Conservation (phyloP, 37 sponge, comb jelly and placozoan species). For the Oscarella lobularis region DNA sequence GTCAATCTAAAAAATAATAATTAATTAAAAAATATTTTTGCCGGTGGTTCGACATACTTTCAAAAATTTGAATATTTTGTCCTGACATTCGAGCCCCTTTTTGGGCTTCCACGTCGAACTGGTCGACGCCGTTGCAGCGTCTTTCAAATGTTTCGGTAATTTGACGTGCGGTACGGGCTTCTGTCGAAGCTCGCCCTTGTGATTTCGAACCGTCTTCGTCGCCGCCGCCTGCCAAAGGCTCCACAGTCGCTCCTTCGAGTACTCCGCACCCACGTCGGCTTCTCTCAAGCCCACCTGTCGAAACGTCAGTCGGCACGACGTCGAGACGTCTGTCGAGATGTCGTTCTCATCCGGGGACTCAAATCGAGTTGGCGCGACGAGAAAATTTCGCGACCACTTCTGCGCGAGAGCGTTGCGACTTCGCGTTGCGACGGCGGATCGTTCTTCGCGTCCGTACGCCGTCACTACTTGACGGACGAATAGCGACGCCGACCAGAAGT, state of each 20-base stretch:
- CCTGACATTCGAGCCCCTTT: neutral
- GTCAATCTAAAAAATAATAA: constrained; percentile 25
- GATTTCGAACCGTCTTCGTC: constrained; percentile 35
- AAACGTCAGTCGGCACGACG: neutral
- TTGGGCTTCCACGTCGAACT: neutral
- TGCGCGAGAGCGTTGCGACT: neutral
- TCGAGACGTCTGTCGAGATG: neutral
- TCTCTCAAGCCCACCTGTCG: constrained; percentile 53
- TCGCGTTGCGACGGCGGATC: neutral
- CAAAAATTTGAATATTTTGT: neutral
- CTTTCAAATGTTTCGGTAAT: constrained; percentile 33
- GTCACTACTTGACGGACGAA: constrained; percentile 48
- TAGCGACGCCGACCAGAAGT: constrained; percentile 71
- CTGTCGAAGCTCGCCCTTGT: constrained; percentile 32
- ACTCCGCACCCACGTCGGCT: constrained; percentile 21
- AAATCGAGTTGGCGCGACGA: neutral
- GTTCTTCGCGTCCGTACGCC: constrained; percentile 40
- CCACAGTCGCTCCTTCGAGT: constrained; percentile 44
- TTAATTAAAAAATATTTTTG: neutral
- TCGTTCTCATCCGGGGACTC: neutral
- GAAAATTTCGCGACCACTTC: neutral
- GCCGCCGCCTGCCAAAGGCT: constrained; percentile 51
- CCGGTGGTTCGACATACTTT: neutral
- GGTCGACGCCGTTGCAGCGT: neutral
- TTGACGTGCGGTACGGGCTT: constrained; percentile 60